phyloP scores from a whole-genome alignment of 2,888 invertebrate species.

The Nezara viridula region DNA sequence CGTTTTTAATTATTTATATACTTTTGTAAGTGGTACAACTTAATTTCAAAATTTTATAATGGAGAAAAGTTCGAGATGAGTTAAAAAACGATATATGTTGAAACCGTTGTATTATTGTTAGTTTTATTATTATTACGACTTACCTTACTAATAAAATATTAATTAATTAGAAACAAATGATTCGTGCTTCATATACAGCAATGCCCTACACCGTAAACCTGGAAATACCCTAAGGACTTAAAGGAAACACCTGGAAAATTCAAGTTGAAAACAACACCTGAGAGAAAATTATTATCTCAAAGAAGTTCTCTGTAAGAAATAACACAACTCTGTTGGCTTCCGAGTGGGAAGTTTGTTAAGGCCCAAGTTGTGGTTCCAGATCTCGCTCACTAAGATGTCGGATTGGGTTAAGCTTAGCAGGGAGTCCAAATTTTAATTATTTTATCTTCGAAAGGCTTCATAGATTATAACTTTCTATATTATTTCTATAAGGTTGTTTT shows the following conservation, averaged over 20 bases:
- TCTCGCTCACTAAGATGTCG: not conserved
- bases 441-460: not conserved
- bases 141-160: no score
- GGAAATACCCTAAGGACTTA: not conserved
- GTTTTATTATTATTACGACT: no score
- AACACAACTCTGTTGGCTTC: not conserved
- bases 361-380: not conserved
- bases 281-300: slow-evolving; percentile 12
- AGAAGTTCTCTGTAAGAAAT: not conserved
- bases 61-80: no score
- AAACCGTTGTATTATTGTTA: no score
- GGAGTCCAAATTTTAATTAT: not conserved
- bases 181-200: not conserved
- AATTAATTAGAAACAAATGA: not conserved
- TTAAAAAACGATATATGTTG: no score
- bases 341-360: not conserved
- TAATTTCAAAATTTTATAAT: no score
- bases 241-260: not conserved
- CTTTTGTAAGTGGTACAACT: no score
- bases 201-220: not conserved
- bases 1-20: no score
- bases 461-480: no score
- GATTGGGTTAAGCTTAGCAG: not conserved
- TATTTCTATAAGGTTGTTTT: no score
- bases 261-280: slow-evolving; percentile 1